Conservation (phyloP, 1,140 invertebrate genomes). For the Drosophila asahinai region DNA sequence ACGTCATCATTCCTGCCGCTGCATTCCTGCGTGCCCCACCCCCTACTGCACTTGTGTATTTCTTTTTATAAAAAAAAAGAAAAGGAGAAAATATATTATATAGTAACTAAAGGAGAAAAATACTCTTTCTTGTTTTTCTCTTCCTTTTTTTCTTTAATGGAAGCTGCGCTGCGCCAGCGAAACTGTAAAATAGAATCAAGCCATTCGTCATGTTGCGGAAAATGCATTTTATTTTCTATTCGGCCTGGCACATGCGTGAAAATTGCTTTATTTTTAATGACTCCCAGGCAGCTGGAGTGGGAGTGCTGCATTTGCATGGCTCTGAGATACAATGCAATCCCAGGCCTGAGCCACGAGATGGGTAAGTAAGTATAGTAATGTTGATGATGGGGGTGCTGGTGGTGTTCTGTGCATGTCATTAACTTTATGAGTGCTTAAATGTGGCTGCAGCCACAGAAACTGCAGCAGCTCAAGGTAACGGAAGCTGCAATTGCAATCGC, state of each 20-base stretch:
- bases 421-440: slow-evolving; percentile 82
- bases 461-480: slow-evolving; percentile 70
- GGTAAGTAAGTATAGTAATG: slow-evolving; percentile 16
- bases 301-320: slow-evolving; percentile 45
- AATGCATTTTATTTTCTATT: slow-evolving; percentile 81
- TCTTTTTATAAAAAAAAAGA: slow-evolving; percentile 14
- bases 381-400: slow-evolving; percentile 7
- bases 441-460: slow-evolving; percentile 29
- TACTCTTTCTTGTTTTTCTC: slow-evolving; percentile 24
- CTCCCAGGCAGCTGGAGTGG: slow-evolving; percentile 16
- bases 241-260: slow-evolving; percentile 76
- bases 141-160: slow-evolving; percentile 3
- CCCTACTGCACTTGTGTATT: not conserved
- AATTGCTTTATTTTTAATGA: slow-evolving; percentile 83
- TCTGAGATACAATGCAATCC: slow-evolving; percentile 39
- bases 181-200: slow-evolving; percentile 81
- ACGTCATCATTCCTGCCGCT: slow-evolving; percentile 45
- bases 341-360: slow-evolving; percentile 6
- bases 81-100: slow-evolving; percentile 7
- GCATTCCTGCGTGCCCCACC: not conserved
- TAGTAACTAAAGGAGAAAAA: slow-evolving; percentile 50
- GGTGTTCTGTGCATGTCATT: slow-evolving; percentile 74
- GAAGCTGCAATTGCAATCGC: slow-evolving; percentile 70
- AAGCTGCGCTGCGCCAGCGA: slow-evolving; percentile 29
- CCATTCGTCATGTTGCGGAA: slow-evolving; percentile 79